Evolutionary conservation across 2,797 vertebrate genomes (phyloP).

Genomic region (Phataginus tricuspis): DNA sequence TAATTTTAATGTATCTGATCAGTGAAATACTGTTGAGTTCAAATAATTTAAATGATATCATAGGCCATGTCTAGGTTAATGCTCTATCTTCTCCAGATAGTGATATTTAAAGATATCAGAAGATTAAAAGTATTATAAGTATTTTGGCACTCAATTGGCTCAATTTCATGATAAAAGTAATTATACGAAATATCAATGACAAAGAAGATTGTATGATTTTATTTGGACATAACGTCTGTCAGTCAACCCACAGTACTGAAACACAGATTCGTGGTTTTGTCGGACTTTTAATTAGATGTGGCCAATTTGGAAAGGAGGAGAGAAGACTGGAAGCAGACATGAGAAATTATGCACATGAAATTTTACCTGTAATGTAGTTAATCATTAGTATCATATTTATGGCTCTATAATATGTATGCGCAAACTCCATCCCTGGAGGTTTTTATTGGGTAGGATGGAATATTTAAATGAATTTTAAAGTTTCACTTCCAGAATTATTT

Average conservation of each 20-base stretch:
- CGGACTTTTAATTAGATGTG: background rate
- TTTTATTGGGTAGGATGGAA: background rate
- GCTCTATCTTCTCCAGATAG: background rate
- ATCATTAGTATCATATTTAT: background rate
- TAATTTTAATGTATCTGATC: background rate
- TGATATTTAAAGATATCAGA: background rate
- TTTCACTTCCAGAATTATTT: background rate
- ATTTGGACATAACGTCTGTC: background rate
- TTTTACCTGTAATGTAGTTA: background rate
- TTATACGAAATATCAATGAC: background rate
- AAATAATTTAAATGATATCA: background rate
- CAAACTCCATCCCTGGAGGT: background rate
- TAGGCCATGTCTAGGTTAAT: background rate
- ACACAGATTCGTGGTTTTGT: background rate
- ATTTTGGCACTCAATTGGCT: background rate
- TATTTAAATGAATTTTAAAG: background rate
- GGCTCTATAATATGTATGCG: background rate
- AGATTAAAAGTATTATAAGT: background rate
- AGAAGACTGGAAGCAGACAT: background rate
- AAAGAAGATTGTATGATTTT: background rate
- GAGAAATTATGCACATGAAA: background rate
- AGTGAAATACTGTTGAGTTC: background rate
- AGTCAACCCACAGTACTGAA: background rate
- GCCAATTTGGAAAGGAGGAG: background rate
- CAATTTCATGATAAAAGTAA: background rate